phyloP scores from a whole-genome alignment of 2,797 vertebrate genomes.

The Mareca strepera region DNA sequence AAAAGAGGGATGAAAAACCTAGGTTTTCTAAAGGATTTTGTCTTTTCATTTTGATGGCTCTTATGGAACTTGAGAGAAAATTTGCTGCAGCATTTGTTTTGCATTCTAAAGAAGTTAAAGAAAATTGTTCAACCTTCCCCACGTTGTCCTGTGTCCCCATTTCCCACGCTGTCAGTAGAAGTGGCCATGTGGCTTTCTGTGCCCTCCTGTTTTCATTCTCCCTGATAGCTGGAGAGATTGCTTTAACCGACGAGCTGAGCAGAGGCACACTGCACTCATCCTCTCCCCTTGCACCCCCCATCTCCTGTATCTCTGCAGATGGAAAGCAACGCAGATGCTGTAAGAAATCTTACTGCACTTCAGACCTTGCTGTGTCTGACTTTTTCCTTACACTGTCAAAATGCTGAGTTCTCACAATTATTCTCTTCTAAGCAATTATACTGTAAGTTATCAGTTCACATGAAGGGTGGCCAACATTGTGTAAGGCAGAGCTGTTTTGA shows the following conservation, averaged over 20 bases:
- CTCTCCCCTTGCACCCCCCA: fast-evolving
- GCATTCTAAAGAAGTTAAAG: neutral
- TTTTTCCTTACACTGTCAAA: neutral
- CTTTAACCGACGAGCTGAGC: neutral
- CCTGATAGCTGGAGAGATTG: neutral
- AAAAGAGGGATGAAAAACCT: neutral
- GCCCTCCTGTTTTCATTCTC: neutral
- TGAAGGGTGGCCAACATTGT: neutral
- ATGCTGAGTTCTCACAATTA: neutral
- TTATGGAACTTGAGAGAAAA: neutral
- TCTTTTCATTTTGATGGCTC: neutral
- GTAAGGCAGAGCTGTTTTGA: neutral
- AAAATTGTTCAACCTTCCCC: neutral
- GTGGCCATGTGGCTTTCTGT: neutral
- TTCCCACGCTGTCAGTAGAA: neutral
- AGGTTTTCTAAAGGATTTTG: neutral
- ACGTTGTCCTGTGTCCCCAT: neutral
- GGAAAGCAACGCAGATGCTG: neutral
- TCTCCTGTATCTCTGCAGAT: neutral
- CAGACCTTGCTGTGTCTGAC: neutral
- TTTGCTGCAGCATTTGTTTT: neutral
- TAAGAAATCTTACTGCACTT: neutral
- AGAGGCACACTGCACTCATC: neutral
- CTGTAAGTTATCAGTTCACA: neutral
- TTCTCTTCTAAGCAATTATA: neutral